A percentile compares a stretch with the other conserved stretches of the same genome.
Conservation (phyloP, 2,113 vertebrate species). For the Illadopsis cleaveri region DNA sequence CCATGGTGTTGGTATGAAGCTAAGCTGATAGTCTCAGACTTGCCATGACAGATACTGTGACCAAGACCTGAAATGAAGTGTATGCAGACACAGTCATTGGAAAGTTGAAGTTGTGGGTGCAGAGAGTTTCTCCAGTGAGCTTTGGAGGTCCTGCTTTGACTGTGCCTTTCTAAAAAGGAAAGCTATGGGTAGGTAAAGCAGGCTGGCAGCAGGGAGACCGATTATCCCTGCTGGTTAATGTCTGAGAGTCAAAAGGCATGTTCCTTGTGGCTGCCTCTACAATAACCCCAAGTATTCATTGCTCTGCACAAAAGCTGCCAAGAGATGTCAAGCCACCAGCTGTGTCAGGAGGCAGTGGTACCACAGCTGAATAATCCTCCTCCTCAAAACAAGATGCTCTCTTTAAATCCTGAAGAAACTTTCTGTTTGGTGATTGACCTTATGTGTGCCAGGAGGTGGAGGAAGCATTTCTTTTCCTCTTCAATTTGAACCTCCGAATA, state of each 20-base stretch:
- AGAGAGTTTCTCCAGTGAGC: background rate
- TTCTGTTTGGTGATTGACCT: background rate
- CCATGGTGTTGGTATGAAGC: background rate
- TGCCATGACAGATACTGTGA: background rate
- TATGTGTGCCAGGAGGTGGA: background rate
- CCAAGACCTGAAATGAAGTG: background rate
- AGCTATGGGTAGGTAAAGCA: background rate
- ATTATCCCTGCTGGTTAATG: background rate
- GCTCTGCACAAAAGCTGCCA: background rate
- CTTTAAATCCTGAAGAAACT: background rate
- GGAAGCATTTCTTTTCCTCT: background rate
- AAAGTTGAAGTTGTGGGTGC: background rate
- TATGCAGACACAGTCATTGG: background rate
- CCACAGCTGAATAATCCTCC: background rate
- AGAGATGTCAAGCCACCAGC: background rate
- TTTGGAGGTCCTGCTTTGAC: background rate
- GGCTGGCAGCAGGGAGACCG: background rate
- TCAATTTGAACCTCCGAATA: background rate
- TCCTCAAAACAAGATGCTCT: background rate
- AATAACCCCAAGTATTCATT: background rate
- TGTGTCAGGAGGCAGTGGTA: background rate
- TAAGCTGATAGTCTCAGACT: background rate
- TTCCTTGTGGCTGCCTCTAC: background rate
- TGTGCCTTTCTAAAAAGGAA: background rate
- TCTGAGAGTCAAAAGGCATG: background rate